Evolutionary conservation across 2,113 vertebrate genomes (phyloP).

Genomic region (Delphinus delphis): DNA sequence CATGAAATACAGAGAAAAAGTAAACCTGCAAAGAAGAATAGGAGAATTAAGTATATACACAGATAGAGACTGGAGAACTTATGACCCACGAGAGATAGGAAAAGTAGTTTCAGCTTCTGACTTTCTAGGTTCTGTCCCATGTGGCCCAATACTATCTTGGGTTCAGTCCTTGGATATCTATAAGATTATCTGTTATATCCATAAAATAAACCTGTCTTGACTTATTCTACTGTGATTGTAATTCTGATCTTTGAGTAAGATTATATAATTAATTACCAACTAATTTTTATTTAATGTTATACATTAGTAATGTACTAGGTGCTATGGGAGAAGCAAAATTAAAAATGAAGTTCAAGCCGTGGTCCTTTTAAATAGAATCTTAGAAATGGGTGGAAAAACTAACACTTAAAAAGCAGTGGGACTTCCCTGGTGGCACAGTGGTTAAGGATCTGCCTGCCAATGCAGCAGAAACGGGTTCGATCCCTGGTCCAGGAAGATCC

Average conservation of each 20-base stretch:
- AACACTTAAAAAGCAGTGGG: not conserved
- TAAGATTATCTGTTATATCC: not conserved
- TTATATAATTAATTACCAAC: not conserved
- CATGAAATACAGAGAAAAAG: not conserved
- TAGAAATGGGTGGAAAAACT: not conserved
- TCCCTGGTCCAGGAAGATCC: too few relatives aligned
- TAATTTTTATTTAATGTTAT: constrained; percentile 13
- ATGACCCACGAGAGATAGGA: not conserved
- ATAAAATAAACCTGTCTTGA: not conserved
- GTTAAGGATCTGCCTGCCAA: too few relatives aligned
- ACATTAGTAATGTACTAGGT: not conserved
- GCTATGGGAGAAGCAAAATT: not conserved
- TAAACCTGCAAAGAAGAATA: not conserved
- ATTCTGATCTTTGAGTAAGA: not conserved
- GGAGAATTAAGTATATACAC: not conserved
- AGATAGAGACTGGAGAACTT: not conserved
- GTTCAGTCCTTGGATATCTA: not conserved
- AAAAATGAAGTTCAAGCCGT: not conserved
- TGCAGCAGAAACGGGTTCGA: too few relatives aligned
- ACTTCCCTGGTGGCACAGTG: too few relatives aligned
- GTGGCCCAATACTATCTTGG: not conserved
- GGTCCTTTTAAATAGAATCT: not conserved
- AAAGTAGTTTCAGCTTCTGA: not conserved
- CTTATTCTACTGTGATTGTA: not conserved
- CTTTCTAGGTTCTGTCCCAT: not conserved